Evolutionary conservation across 2,888 invertebrate genomes (phyloP).

Genomic region (Diarsia mendica): DNA sequence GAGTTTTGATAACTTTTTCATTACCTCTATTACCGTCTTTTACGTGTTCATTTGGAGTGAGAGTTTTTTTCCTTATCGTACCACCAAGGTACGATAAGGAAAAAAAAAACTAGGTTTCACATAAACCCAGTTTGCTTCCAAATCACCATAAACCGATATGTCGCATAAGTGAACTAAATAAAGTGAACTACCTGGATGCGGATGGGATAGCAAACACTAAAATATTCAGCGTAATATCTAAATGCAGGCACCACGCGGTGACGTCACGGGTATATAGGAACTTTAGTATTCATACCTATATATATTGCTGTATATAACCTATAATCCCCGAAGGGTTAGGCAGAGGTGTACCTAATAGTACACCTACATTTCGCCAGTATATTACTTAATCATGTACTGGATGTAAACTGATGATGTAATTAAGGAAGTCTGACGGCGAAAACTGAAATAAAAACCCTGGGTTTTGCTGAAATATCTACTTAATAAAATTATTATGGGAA

Average conservation of each 20-base stretch:
- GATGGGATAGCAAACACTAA: slow-evolving; percentile 30
- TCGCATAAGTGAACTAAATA: slow-evolving; percentile 22
- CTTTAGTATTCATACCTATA: slow-evolving; percentile 29
- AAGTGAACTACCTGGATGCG: slow-evolving; percentile 4
- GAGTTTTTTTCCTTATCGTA: too few species aligned
- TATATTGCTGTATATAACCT: slow-evolving; percentile 17
- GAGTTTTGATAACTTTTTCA: too few species aligned
- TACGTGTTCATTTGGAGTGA: too few species aligned
- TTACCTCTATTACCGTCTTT: too few species aligned
- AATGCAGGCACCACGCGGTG: slow-evolving; percentile 31
- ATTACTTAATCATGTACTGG: too few species aligned
- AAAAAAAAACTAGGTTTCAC: background rate
- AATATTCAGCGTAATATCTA: slow-evolving; percentile 48
- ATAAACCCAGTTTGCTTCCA: slow-evolving; percentile 4
- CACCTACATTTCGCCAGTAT: too few species aligned
- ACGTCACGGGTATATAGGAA: slow-evolving; percentile 9
- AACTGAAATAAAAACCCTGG: background rate
- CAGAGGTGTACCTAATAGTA: too few species aligned
- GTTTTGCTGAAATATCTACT: background rate
- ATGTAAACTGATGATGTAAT: too few species aligned
- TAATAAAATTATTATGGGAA: background rate
- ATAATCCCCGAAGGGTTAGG: too few species aligned
- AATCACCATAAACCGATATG: slow-evolving; percentile 15
- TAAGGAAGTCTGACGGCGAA: too few species aligned
- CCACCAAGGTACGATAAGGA: background rate